These are phyloP conservation scores for Oceanodroma tethys DNA, from an alignment of 2,113 vertebrate genomes.

Conservation along the genomic window DNA sequence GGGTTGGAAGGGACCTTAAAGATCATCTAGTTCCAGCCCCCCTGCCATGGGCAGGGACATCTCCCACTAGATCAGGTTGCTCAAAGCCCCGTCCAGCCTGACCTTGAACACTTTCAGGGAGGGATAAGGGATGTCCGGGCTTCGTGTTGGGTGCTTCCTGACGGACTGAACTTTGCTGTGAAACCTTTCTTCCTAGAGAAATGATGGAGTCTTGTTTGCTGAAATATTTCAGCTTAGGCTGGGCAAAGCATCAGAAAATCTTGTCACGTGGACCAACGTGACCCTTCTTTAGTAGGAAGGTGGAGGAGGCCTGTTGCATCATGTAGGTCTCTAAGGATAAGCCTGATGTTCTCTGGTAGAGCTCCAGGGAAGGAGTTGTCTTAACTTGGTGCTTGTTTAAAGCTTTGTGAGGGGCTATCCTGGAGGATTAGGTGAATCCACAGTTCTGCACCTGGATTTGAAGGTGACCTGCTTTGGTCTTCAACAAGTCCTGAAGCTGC, in stretches of 20 bases:
- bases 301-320: background rate
- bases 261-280: fast-evolving
- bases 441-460: background rate
- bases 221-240: background rate
- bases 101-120: background rate
- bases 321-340: background rate
- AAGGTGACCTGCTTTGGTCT: background rate
- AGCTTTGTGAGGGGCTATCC: background rate
- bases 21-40: background rate
- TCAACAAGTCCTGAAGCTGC: background rate
- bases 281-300: background rate
- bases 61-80: background rate
- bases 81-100: background rate
- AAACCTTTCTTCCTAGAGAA: background rate
- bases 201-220: background rate
- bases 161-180: background rate
- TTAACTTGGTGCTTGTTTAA: background rate
- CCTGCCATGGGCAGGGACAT: background rate
- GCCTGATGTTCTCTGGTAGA: fast-evolving
- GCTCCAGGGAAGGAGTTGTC: background rate
- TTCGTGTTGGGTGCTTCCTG: background rate
- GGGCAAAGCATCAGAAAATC: background rate
- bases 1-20: background rate
- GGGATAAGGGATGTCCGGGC: background rate
- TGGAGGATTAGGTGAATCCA: background rate